Conservation (phyloP, 2,797 vertebrate species). For the Loris lydekkerianus region DNA sequence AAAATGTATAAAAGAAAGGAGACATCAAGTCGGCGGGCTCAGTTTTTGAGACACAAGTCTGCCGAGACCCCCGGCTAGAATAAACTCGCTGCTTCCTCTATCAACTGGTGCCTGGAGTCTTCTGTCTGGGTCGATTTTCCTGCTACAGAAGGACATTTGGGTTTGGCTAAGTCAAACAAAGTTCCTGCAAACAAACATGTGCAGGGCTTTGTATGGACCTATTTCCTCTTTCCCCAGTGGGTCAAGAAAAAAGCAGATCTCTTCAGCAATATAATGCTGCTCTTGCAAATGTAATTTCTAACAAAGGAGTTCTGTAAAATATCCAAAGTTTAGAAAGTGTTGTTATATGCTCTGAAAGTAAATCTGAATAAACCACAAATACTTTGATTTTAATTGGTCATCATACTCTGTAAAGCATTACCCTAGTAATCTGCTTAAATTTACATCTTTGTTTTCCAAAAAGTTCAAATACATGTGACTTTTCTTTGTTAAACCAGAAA, state of each 20-base stretch:
- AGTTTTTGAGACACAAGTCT: too few relatives aligned
- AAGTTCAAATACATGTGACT: not conserved
- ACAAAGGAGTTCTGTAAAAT: not conserved
- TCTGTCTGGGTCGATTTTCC: too few relatives aligned
- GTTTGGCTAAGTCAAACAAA: slow-evolving; percentile 25
- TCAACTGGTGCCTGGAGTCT: too few relatives aligned
- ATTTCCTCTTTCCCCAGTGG: not conserved
- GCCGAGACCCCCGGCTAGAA: too few relatives aligned
- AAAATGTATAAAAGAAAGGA: too few relatives aligned
- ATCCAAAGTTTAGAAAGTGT: not conserved
- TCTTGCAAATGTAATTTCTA: slow-evolving; percentile 30
- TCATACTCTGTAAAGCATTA: not conserved
- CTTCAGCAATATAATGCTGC: not conserved
- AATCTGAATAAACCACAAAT: not conserved
- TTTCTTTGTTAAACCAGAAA: not conserved
- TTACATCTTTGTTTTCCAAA: slow-evolving; percentile 10
- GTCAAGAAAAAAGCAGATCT: slow-evolving; percentile 1
- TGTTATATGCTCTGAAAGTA: not conserved
- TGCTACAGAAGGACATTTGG: not conserved
- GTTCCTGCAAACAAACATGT: not conserved
- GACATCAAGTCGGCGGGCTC: too few relatives aligned
- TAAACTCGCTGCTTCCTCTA: too few relatives aligned
- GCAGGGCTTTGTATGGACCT: not conserved
- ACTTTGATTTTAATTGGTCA: not conserved
- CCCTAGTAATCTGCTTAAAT: not conserved